Conservation (phyloP, 2,888 invertebrate species). For the Xestia c-nigrum region DNA sequence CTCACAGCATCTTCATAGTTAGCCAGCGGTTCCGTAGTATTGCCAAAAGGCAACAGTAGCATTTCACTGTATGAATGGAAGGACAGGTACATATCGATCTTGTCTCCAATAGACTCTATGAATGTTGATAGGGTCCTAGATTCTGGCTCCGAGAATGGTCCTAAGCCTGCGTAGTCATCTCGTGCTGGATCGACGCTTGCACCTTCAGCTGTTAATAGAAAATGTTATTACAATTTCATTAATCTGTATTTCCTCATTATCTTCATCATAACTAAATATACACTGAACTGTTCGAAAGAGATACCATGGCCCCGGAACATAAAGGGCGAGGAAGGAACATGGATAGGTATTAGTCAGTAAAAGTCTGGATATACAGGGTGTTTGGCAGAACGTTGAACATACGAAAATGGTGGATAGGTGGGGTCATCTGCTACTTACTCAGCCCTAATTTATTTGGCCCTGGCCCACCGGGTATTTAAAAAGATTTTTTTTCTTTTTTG, state of each 20-base stretch:
- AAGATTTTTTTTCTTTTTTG: too few species aligned
- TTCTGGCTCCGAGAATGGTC: slow-evolving; percentile 91
- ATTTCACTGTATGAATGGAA: slow-evolving; percentile 94
- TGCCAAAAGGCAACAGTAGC: slow-evolving; percentile 91
- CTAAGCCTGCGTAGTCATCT: slow-evolving; percentile 88
- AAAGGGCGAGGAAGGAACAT: too few species aligned
- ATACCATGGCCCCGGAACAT: too few species aligned
- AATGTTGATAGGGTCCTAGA: slow-evolving; percentile 76
- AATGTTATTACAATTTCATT: background rate
- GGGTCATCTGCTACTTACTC: too few species aligned
- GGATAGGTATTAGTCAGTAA: too few species aligned
- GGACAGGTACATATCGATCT: slow-evolving; percentile 86
- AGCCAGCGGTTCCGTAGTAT: slow-evolving; percentile 73
- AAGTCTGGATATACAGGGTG: too few species aligned
- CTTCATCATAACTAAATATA: too few species aligned
- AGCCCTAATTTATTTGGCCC: too few species aligned
- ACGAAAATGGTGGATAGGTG: too few species aligned
- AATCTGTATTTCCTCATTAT: background rate
- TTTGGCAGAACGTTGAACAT: too few species aligned
- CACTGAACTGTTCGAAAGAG: too few species aligned
- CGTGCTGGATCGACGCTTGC: slow-evolving; percentile 81
- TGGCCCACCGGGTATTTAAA: too few species aligned
- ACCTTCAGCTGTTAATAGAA: slow-evolving; percentile 76
- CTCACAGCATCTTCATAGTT: slow-evolving; percentile 79
- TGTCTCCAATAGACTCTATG: slow-evolving; percentile 71